Evolutionary conservation across 2,797 vertebrate genomes (phyloP).

Genomic region (Falco berigora): DNA sequence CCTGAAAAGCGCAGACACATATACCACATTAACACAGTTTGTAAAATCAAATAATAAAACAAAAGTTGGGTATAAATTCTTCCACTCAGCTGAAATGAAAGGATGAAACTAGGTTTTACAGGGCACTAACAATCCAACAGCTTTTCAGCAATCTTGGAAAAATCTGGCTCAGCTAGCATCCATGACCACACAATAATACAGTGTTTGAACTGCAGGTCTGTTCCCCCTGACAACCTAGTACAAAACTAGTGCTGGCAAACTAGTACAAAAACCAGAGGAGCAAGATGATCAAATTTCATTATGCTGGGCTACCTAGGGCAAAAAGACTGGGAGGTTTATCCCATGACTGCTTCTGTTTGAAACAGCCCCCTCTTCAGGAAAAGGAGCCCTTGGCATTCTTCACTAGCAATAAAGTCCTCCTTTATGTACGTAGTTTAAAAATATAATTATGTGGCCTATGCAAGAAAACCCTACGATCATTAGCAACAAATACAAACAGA

Average conservation of each 20-base stretch:
- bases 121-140: neutral
- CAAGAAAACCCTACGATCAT: neutral
- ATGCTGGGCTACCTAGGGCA: neutral
- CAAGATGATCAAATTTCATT: neutral
- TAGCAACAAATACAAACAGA: neutral
- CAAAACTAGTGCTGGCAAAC: neutral
- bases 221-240: neutral
- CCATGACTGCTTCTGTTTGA: neutral
- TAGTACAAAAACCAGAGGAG: neutral
- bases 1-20: constrained; percentile 67
- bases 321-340: neutral
- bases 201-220: neutral
- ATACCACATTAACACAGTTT: neutral
- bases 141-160: neutral
- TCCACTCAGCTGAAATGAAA: neutral
- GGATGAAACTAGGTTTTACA: neutral
- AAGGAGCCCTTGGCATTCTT: neutral
- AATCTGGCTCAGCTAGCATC: neutral
- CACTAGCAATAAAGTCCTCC: neutral
- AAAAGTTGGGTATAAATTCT: neutral
- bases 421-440: neutral
- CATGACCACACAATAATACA: accelerated
- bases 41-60: neutral
- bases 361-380: neutral
- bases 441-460: neutral